Evolutionary conservation across 2,797 vertebrate genomes (phyloP), one percentile per base, ranked within the genome.

Genomic region (Adelosebastes latens): DNA sequence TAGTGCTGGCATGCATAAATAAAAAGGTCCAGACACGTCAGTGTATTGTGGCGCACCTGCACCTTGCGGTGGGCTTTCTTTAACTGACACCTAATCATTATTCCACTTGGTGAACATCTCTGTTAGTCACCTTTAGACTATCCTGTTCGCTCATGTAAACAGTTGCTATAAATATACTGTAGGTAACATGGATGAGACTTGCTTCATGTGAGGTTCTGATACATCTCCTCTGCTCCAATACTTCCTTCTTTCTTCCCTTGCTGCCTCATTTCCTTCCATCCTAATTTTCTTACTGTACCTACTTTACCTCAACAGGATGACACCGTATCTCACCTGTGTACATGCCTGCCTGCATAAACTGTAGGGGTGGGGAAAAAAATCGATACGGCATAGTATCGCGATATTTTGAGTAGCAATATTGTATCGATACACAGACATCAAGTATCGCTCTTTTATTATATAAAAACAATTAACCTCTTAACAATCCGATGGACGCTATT

Each of bases 31-130:
- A 95, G 96, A 97, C 96, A 95, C 97, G 97, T 97, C 97, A 97
- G 95, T 96, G 97, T 97, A 97, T 97, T 98, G 97, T 97, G 94
- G 95, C 97, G 96, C 98, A 99, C 98, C 98, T 99, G 98, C 97
- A 97, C 96, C 95, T 98, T 91, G 93, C 94, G 96, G 96, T 93
- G 92, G 96, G 97, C 96, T 97, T 97, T 97, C 97, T 98, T 98
- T 98, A 98, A 98, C 97, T 98, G 98, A 98, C 97, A 99, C 97
- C 98, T 98, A 97, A 98, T 98, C 97, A 99, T 99, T 99, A 99
- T 99, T 99, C 98, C 98, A 99, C 97, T 97, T 97, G 97, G 96
- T 99, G 98, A 99, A 95, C 97, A 98, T 96, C 96, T 96, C 97
- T 97, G 97, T 97, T 98, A 98, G 97, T 97, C 97, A 97, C 97